These are phyloP conservation scores for Hydractinia echinata DNA, from an alignment of 30 jellyfish, hydroid and myxozoan genomes.

Conservation along the genomic window DNA sequence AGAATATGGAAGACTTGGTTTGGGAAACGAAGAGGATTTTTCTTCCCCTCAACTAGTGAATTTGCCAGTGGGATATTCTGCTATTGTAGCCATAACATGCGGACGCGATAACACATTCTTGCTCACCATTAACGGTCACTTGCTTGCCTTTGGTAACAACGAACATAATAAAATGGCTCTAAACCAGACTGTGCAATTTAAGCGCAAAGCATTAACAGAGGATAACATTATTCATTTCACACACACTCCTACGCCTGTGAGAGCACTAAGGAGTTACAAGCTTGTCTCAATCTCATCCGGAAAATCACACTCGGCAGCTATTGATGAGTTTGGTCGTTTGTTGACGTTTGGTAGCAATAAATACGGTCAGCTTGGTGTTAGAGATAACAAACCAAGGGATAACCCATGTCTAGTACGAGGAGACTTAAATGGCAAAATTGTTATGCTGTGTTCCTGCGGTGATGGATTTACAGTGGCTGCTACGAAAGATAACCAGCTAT, in stretches of 20 bases:
- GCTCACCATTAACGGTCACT: slow-evolving; percentile 46
- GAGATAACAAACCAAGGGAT: slow-evolving; percentile 63
- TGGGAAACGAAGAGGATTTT: slow-evolving; percentile 64
- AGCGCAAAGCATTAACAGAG: slow-evolving; percentile 17
- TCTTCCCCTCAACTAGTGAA: slow-evolving; percentile 63
- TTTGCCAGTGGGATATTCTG: slow-evolving; percentile 36
- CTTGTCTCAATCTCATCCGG: slow-evolving; percentile 68
- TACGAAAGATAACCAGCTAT: slow-evolving; percentile 69
- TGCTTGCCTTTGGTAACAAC: slow-evolving; percentile 82
- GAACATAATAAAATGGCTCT: slow-evolving; percentile 76
- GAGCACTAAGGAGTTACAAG: slow-evolving; percentile 61
- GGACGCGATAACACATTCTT: slow-evolving; percentile 88
- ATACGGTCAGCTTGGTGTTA: slow-evolving; percentile 86
- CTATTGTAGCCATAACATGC: slow-evolving; percentile 19
- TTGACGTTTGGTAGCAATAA: slow-evolving; percentile 80
- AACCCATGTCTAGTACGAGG: slow-evolving; percentile 84
- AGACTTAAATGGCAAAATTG: slow-evolving; percentile 56
- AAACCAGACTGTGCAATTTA: slow-evolving; percentile 68
- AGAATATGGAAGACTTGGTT: slow-evolving; percentile 78
- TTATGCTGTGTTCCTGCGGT: slow-evolving; percentile 73
- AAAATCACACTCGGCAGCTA: slow-evolving; percentile 79
- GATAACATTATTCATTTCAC: slow-evolving; percentile 46
- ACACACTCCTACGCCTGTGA: slow-evolving; percentile 64
- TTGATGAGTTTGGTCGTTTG: slow-evolving; percentile 75
- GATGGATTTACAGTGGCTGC: slow-evolving; percentile 85